Evolutionary conservation across 2,888 invertebrate genomes (phyloP).

Genomic region (Galerucella pusilla): DNA sequence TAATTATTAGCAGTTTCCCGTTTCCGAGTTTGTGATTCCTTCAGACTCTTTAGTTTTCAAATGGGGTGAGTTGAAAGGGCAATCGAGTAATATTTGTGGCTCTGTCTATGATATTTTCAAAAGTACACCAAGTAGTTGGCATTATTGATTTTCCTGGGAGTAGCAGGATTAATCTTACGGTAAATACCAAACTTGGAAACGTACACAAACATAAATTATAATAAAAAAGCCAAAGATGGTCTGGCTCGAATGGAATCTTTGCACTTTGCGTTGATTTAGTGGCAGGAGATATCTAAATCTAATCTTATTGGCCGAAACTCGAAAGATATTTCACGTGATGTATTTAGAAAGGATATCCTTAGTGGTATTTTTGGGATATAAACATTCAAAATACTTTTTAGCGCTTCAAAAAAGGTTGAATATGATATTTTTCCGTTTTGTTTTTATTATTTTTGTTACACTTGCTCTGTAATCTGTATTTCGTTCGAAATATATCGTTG

Average conservation of each 20-base stretch:
- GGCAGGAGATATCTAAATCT: constrained; percentile 40
- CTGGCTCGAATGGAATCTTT: constrained; percentile 37
- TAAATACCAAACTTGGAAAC: constrained; percentile 42
- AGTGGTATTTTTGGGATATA: neutral
- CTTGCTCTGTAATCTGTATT: too few relatives aligned
- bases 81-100: neutral
- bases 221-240: constrained; percentile 41
- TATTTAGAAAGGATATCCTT: neutral
- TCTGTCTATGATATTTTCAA: neutral
- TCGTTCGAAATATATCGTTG: too few relatives aligned
- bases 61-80: too few relatives aligned
- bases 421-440: too few relatives aligned
- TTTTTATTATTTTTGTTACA: too few relatives aligned
- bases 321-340: constrained; percentile 11
- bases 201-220: constrained; percentile 43
- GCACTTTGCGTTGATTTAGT: constrained; percentile 46
- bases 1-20: too few relatives aligned
- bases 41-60: too few relatives aligned
- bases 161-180: constrained; percentile 40
- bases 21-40: too few relatives aligned
- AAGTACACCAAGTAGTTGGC: neutral
- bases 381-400: too few relatives aligned
- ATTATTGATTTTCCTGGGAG: constrained; percentile 29
- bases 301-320: constrained; percentile 39
- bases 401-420: too few relatives aligned